Evolutionary conservation across 2,797 vertebrate genomes (phyloP).

Genomic region (Malurus leucopterus): DNA sequence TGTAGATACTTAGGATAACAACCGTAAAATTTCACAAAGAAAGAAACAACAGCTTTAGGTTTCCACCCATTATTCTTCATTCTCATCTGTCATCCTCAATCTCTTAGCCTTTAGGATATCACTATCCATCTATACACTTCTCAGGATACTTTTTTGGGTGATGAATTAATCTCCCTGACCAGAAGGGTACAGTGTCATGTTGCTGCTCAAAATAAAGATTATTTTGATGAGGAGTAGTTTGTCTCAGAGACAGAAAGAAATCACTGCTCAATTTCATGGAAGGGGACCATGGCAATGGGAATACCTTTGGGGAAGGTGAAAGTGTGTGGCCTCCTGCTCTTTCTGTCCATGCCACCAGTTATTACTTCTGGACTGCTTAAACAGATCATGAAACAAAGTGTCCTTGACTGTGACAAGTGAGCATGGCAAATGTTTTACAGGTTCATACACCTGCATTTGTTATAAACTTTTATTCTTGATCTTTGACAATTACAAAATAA

Average conservation of each 20-base stretch:
- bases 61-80: not conserved
- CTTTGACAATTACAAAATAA: not conserved
- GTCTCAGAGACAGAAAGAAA: slow-evolving; percentile 8
- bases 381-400: not conserved
- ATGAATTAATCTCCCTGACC: not conserved
- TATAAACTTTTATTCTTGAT: not conserved
- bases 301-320: not conserved
- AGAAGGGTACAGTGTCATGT: not conserved
- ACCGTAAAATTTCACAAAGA: not conserved
- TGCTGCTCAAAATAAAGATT: slow-evolving; percentile 20
- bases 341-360: not conserved
- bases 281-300: not conserved
- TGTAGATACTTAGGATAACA: not conserved
- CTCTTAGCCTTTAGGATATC: not conserved
- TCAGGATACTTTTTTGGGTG: not conserved
- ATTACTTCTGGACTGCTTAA: not conserved
- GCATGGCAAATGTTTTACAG: not conserved
- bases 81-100: not conserved
- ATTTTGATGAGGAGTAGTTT: not conserved
- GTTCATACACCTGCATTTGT: not conserved
- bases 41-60: not conserved
- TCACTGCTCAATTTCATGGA: not conserved
- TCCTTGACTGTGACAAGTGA: not conserved
- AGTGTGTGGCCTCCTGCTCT: not conserved
- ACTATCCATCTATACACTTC: not conserved